A percentile compares a stretch with the other conserved stretches of the same genome.
phyloP scores from a whole-genome alignment of 1,140 invertebrate genomes.

The Aphis craccivora region DNA sequence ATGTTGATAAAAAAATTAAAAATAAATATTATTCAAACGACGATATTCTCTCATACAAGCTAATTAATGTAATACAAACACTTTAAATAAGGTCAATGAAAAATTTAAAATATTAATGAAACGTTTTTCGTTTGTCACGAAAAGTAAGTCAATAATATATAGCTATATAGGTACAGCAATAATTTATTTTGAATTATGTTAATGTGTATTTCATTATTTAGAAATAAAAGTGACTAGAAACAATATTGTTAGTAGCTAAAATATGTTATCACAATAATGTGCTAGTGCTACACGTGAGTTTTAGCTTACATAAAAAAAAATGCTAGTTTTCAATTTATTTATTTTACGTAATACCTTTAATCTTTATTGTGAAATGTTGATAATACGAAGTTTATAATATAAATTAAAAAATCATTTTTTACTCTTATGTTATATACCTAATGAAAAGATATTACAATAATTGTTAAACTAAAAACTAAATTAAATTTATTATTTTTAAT shows the following conservation, averaged over 20 bases:
- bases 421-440: too few relatives aligned
- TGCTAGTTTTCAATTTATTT: not conserved
- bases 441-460: too few relatives aligned
- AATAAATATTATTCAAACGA: too few relatives aligned
- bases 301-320: not conserved
- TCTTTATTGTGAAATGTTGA: not conserved
- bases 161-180: not conserved
- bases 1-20: too few relatives aligned
- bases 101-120: not conserved
- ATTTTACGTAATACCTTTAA: not conserved
- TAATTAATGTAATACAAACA: not conserved
- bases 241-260: not conserved
- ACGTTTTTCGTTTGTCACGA: not conserved
- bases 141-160: not conserved
- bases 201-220: not conserved
- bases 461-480: too few relatives aligned
- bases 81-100: not conserved
- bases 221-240: not conserved
- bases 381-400: not conserved
- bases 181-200: not conserved
- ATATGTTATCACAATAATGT: not conserved
- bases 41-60: not conserved
- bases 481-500: not conserved
- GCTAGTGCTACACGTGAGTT: not conserved
- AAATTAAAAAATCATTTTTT: too few relatives aligned